Conservation (phyloP, 2,113 vertebrate species). For the Pedetes capensis region DNA sequence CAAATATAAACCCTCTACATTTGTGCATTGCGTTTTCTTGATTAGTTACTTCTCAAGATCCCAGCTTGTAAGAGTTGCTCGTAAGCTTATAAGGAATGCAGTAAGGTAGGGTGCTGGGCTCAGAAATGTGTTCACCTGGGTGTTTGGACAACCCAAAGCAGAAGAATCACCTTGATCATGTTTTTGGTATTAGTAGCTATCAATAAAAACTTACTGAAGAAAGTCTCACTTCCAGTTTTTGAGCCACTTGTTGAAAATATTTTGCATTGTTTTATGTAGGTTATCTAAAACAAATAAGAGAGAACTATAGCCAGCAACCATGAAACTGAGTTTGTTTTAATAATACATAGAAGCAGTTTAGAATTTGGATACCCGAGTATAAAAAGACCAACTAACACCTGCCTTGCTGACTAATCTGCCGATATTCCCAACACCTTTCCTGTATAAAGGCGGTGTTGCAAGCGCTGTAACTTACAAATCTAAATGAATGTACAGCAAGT, state of each 20-base stretch:
- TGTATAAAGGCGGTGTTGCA: background rate
- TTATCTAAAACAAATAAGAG: background rate
- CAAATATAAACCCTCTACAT: conserved; percentile 20
- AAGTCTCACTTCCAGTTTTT: background rate
- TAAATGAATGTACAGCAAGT: background rate
- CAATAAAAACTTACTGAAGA: background rate
- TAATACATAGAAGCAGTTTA: conserved; percentile 5
- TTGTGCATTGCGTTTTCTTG: conserved; percentile 66
- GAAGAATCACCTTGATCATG: conserved; percentile 28
- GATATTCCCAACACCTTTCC: conserved; percentile 69
- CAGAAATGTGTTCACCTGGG: conserved; percentile 65
- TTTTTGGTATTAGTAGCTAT: conserved; percentile 1
- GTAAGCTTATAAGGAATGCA: conserved; percentile 47
- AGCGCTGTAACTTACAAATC: background rate
- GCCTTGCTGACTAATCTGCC: conserved; percentile 39
- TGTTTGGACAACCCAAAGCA: conserved; percentile 59
- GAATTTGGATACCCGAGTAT: conserved; percentile 52
- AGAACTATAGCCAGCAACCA: background rate
- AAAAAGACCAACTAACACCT: conserved; percentile 54
- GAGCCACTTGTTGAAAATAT: background rate
- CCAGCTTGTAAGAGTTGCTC: conserved; percentile 37
- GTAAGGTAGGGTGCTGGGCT: conserved; percentile 65
- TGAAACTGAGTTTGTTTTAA: conserved; percentile 1
- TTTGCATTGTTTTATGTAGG: background rate
- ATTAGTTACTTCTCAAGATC: conserved; percentile 69